A percentile compares a stretch with the other conserved stretches of the same genome.
phyloP scores from a whole-genome alignment of 2,113 vertebrate species.

The Epinephelus fuscoguttatus region DNA sequence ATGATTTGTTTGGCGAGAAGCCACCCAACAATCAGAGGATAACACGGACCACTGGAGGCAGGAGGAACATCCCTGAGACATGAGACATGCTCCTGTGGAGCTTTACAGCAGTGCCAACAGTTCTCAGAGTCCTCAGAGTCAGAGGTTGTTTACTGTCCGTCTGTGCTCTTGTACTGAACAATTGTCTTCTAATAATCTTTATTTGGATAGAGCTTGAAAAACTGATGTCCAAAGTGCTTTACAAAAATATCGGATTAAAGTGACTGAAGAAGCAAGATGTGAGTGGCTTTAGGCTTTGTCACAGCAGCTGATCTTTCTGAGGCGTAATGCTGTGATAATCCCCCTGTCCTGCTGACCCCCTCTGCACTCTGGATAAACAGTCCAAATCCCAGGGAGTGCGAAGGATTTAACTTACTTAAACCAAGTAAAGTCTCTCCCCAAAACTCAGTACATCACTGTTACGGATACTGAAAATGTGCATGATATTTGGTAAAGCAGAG shows the following conservation, averaged over 20 bases:
- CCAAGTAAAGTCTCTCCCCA: neutral
- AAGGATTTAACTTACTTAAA: constrained; percentile 26
- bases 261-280: constrained; percentile 14
- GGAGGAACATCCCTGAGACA: neutral
- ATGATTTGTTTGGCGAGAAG: neutral
- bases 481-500: neutral
- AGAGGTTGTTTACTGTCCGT: neutral
- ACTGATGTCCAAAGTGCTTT: constrained; percentile 17
- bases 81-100: neutral
- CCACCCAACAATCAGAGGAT: neutral
- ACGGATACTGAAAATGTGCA: neutral
- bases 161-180: neutral
- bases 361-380: constrained; percentile 26
- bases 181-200: constrained; percentile 1
- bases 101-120: neutral
- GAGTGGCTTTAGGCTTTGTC: constrained; percentile 41
- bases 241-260: constrained; percentile 33
- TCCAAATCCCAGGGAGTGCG: constrained; percentile 1
- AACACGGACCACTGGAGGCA: too few relatives aligned
- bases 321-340: constrained; percentile 49
- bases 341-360: constrained; percentile 16
- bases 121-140: neutral
- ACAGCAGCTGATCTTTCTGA: constrained; percentile 19
- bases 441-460: neutral
- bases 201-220: neutral